phyloP scores from a whole-genome alignment of 1,140 invertebrate genomes.

The Dendroctonus ponderosae region DNA sequence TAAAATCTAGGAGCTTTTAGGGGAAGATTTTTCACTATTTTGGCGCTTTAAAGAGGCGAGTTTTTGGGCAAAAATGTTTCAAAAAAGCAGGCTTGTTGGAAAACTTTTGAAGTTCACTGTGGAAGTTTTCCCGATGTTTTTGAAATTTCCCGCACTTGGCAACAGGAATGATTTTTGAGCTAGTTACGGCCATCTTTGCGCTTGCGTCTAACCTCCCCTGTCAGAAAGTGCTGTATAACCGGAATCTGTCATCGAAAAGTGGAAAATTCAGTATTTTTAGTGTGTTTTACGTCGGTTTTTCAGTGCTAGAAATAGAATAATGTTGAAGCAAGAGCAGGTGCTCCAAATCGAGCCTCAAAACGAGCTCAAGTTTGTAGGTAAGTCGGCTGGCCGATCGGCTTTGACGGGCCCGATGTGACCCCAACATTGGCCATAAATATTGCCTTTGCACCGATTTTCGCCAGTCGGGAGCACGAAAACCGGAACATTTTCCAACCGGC shows the following conservation, averaged over 20 bases:
- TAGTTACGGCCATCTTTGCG: conserved; percentile 26
- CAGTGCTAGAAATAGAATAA: conserved; percentile 42
- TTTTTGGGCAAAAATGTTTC: no score
- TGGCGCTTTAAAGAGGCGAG: no score
- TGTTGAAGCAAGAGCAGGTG: conserved; percentile 59
- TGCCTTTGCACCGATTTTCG: no score
- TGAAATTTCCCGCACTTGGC: no score
- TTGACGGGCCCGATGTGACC: conserved; percentile 29
- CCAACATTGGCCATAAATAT: conserved; percentile 39
- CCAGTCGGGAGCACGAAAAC: no score
- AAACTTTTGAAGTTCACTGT: no score
- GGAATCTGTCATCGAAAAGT: conserved; percentile 44
- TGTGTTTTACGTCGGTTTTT: conserved; percentile 38
- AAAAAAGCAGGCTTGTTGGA: no score
- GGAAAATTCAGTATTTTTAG: conserved; percentile 40
- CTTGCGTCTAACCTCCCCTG: conserved; percentile 38
- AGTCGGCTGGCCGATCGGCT: conserved; percentile 40
- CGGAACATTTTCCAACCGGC: no score
- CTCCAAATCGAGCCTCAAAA: conserved; percentile 70
- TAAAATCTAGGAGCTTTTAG: no score
- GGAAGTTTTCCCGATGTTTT: no score
- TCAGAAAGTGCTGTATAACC: conserved; percentile 46
- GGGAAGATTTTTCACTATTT: no score
- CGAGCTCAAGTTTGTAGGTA: conserved; percentile 74
- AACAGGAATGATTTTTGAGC: no score